Base-by-base conservation (phyloP, 2,888 invertebrate species). In the Pegoplata infirma region DNA sequence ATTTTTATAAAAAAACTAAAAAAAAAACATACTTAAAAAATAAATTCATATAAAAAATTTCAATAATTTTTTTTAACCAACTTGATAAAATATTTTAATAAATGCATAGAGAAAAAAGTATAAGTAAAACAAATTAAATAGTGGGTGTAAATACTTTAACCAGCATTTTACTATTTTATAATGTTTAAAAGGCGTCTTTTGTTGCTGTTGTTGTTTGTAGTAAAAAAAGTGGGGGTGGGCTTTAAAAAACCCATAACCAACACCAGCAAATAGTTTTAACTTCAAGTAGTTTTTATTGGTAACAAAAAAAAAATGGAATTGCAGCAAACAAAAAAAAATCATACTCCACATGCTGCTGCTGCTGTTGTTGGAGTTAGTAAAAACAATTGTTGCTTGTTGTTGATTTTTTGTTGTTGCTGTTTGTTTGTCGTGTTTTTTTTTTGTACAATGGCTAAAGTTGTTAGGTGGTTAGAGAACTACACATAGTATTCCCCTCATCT, bases 381-480 rank as follows among this genome's bases (percentile, higher is more conserved):
- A 77, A 63, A 67, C 67, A 67, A 72, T 77, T 77, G 76, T 77
- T 77, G 73, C 72, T 77, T 51, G 55, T 64, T 64, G 64, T 56
- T 28, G 10, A 46, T 16, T 61, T 71, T 51, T 59, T 44, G 12
- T 32, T 53, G 12, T 40, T n/a, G 5, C n/a, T 40, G 14, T 0
- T 28, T 16, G 25, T 36, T 25, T 55, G 28, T 61, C 21, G 36
- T 71, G 44, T 61, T 12, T 17, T 46, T 67, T 58, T 17, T 51
- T 71, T 69, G 47, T 64, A 58, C 51, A n/a, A n/a, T n/a, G n/a
- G n/a, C n/a, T n/a, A n/a, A n/a, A n/a, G n/a, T n/a, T n/a, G 47
- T 64, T 64, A 56, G n/a, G n/a, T n/a, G n/a, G n/a, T n/a, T n/a
- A n/a, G n/a, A n/a, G n/a, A n/a, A n/a, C n/a, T n/a, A n/a, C n/a